Evolutionary conservation across 2,797 vertebrate species (phyloP).

Genomic region (Sebastes ruberrimus): DNA sequence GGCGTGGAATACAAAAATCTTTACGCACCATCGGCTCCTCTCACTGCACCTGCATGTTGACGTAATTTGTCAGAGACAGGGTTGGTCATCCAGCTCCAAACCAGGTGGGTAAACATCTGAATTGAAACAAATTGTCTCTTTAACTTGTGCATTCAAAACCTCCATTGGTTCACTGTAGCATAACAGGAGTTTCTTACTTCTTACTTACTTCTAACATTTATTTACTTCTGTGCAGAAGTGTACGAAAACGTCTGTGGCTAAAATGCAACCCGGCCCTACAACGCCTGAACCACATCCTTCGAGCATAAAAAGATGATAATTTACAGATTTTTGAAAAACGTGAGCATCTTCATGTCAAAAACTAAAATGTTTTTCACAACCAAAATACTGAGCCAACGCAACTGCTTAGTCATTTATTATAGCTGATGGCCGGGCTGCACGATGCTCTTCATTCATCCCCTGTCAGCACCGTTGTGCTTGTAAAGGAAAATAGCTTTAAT

Average conservation of each 20-base stretch:
- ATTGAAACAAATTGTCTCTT: not conserved
- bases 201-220: not conserved
- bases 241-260: not conserved
- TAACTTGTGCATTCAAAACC: not conserved
- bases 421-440: not conserved
- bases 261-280: not conserved
- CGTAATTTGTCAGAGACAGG: not conserved
- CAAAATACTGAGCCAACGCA: not conserved
- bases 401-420: slow-evolving; percentile 16
- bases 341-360: not conserved
- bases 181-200: not conserved
- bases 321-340: not conserved
- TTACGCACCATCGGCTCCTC: not conserved
- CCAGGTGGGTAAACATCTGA: not conserved
- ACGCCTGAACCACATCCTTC: not conserved
- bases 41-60: not conserved
- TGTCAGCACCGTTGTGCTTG: slow-evolving; percentile 32
- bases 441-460: slow-evolving; percentile 36
- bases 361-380: not conserved
- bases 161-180: not conserved
- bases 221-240: not conserved
- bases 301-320: not conserved
- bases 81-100: not conserved
- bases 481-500: slow-evolving; percentile 65
- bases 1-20: not conserved